A percentile compares a stretch with the other conserved stretches of the same genome.
Evolutionary conservation across 2,113 vertebrate species (phyloP).

Genomic region (Bujurquina vittata): DNA sequence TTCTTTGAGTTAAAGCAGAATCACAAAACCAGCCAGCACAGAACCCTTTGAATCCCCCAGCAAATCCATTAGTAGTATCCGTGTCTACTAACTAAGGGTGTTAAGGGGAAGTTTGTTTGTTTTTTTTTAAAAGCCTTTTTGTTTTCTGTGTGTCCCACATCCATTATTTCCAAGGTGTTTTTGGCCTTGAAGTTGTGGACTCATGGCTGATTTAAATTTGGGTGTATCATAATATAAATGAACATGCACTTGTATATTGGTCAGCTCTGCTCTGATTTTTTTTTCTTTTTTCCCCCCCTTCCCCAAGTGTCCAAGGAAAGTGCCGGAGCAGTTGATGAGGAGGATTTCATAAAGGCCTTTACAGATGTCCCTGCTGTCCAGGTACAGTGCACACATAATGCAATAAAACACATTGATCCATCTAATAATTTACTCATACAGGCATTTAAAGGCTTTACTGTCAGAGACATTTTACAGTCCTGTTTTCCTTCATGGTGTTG

Average conservation of each 20-base stretch:
- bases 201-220: background rate
- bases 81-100: background rate
- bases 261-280: conserved; percentile 16
- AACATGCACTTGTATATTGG: background rate
- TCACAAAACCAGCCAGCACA: background rate
- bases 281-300: background rate
- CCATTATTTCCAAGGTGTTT: background rate
- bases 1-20: conserved; percentile 17
- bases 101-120: background rate
- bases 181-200: background rate
- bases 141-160: background rate
- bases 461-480: background rate
- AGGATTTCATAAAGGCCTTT: conserved; percentile 94
- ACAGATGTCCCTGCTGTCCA: conserved; percentile 94
- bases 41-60: background rate
- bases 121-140: too few relatives aligned
- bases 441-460: background rate
- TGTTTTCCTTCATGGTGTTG: background rate
- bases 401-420: background rate
- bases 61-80: background rate
- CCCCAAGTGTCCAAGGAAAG: conserved; percentile 89
- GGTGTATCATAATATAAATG: background rate
- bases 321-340: conserved; percentile 91
- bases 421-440: background rate
- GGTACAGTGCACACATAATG: conserved; percentile 71